Conservation (phyloP, 2,113 vertebrate species). For the Tenebrosternarchus preto region DNA sequence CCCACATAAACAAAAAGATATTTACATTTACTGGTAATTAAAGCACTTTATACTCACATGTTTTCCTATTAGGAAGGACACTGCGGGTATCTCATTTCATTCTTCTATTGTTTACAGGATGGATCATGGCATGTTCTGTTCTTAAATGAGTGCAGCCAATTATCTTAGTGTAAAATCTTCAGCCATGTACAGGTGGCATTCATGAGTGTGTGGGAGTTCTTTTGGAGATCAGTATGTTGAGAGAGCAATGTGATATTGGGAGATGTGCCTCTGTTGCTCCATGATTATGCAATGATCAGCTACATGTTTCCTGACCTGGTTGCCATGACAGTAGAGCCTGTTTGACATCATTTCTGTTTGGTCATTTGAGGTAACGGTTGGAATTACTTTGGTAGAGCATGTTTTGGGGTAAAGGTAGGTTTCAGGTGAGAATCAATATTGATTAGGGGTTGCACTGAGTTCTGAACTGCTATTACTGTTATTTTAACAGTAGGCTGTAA, state of each 20-base stretch:
- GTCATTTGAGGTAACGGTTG: neutral
- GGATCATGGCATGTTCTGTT: neutral
- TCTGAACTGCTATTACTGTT: neutral
- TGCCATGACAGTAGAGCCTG: constrained; percentile 23
- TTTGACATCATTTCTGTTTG: neutral
- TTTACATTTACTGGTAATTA: too few species aligned
- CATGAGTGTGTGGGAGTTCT: neutral
- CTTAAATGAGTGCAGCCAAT: neutral
- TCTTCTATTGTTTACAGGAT: neutral
- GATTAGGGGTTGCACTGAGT: neutral
- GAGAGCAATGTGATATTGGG: too few species aligned
- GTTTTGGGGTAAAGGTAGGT: neutral
- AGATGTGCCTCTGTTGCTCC: constrained; percentile 2
- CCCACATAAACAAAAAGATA: too few species aligned
- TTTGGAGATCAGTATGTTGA: constrained; percentile 1
- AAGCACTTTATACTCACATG: too few species aligned
- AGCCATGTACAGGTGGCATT: neutral
- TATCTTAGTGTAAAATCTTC: neutral
- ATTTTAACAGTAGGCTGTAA: too few species aligned
- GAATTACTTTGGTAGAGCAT: neutral
- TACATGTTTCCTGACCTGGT: constrained; percentile 20
- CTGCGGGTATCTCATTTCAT: too few species aligned
- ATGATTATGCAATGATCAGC: constrained; percentile 28
- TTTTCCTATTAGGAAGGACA: too few species aligned
- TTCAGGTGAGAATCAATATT: constrained; percentile 4